Base-by-base conservation (phyloP, 2,797 vertebrate species). In the Mus caroli region DNA sequence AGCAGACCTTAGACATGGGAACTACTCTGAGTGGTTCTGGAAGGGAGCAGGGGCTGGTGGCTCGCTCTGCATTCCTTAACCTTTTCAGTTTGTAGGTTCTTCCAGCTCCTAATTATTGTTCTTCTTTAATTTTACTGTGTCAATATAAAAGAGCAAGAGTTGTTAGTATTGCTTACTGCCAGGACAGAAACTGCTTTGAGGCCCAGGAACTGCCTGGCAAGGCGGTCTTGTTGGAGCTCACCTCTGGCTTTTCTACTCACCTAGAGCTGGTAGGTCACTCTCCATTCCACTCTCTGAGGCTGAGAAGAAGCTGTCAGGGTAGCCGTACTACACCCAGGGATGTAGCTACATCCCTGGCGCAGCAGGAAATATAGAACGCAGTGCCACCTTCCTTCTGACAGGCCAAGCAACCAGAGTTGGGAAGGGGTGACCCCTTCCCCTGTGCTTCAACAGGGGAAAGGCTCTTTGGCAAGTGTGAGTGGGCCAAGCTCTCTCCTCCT, bases 251-350 rank as follows among this genome's bases (percentile, higher is more conserved):
- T 79, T 8, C 43, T 28, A 11, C 19, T 75, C 20, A 34, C 75
- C 64, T 64, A 69, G 88, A 95, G 76, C 52, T 76, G 62, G 8
- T 31, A 14, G 31, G 14, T 5, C 28, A 10, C 26, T 34, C 60
- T 78, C 37, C 76, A 34, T 20, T 28, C 76, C 9, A 17, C 10
- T 34, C 58, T 56, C 50, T 26, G 52, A 76, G 58, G 56, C 58
- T 13, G 31, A 31, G 58, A 64, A 40, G 93, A n/a, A 40, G 69
- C 46, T 43, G 60, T 62, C 43, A 0, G 1, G 15, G 54, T 2
- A 43, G 89, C 79, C 14, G 1, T 93, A 75, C 62, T 89, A 90
- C n/a, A 20, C 92, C 84, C 95, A 92, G 86, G 97, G 91, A 86
- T 96, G 67, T 50, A 96, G 28, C 94, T 96, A 94, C 0, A 1